Conservation (phyloP, 2,888 invertebrate genomes). For the Apotomis capreana region DNA sequence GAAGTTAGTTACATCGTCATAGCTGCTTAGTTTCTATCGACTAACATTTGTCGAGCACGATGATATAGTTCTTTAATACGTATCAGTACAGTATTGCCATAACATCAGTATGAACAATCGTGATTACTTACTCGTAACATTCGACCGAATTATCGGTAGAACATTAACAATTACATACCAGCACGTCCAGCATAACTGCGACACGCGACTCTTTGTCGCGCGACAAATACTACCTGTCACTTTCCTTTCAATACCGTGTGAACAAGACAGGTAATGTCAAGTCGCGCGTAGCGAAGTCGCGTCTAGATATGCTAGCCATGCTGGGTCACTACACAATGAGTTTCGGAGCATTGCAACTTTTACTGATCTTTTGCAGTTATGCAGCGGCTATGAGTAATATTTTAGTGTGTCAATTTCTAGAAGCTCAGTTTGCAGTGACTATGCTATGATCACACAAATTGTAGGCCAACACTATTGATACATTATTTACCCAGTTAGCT, state of each 20-base stretch:
- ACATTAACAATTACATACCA: no score
- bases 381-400: no score
- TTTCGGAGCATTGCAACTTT: background rate
- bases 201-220: no score
- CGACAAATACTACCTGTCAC: no score
- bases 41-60: constrained; percentile 7
- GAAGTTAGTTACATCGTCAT: constrained; percentile 21
- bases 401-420: no score
- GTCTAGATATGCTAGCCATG: background rate
- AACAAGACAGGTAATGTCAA: no score
- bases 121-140: no score
- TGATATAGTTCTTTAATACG: background rate
- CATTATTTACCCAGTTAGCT: constrained; percentile 16
- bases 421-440: background rate
- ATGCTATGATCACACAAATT: background rate
- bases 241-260: no score
- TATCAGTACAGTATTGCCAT: background rate
- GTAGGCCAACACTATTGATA: background rate
- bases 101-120: background rate
- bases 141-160: no score
- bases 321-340: background rate
- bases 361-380: background rate
- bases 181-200: no score
- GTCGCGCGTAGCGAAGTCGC: no score
- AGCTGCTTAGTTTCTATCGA: constrained; percentile 13